These are phyloP conservation scores for Drosophila willistoni DNA, from an alignment of 1,140 invertebrate genomes.

Conservation along the genomic window DNA sequence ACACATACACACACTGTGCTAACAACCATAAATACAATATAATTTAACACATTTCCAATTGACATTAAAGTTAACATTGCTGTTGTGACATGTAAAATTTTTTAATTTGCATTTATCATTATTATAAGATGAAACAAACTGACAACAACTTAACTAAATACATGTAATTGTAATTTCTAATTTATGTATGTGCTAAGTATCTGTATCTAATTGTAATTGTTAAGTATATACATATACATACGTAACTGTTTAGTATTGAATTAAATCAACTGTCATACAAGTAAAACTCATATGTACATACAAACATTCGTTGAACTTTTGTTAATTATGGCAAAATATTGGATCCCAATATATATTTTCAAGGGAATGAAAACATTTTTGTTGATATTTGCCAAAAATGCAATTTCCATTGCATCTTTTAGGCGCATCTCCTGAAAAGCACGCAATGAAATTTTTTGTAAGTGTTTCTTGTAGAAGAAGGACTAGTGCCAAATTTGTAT, in stretches of 20 bases:
- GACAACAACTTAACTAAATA: slow-evolving; percentile 34
- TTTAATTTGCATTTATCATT: slow-evolving; percentile 49
- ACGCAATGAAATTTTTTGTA: not conserved
- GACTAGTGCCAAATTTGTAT: no score
- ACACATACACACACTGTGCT: not conserved
- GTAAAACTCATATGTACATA: not conserved
- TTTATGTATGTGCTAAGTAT: slow-evolving; percentile 71
- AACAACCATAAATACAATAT: slow-evolving; percentile 29
- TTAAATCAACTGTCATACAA: not conserved
- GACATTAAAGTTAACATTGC: slow-evolving; percentile 44
- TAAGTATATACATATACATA: slow-evolving; percentile 45
- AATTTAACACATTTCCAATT: slow-evolving; percentile 49
- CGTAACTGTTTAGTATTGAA: slow-evolving; percentile 4
- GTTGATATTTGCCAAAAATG: not conserved
- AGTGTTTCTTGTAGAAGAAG: not conserved
- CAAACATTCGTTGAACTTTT: not conserved
- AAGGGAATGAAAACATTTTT: not conserved
- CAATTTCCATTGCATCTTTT: not conserved
- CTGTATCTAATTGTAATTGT: slow-evolving; percentile 36
- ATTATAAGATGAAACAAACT: slow-evolving; percentile 47
- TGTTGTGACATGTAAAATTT: slow-evolving; percentile 40
- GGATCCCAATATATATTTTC: not conserved
- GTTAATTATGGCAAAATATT: not conserved
- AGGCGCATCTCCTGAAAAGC: not conserved
- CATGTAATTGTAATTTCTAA: slow-evolving; percentile 50